phyloP scores from a whole-genome alignment of 2,797 vertebrate species.

The Molossus alvarezi region DNA sequence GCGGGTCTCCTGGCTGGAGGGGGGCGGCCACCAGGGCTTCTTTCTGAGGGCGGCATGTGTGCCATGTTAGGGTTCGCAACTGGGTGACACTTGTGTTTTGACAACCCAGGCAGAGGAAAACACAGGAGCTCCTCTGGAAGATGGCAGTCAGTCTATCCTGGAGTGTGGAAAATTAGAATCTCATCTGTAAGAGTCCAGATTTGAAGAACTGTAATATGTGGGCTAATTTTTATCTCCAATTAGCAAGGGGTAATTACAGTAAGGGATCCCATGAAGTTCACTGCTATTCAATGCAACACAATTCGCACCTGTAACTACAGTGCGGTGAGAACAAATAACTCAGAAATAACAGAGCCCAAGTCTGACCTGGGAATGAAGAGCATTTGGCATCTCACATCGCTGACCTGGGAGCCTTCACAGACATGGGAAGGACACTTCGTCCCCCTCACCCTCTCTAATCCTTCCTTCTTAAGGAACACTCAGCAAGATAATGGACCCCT shows the following conservation, averaged over 20 bases:
- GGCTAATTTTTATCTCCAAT: slow-evolving; percentile 20
- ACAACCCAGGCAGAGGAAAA: background rate
- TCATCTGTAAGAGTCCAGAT: slow-evolving; percentile 4
- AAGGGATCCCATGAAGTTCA: background rate
- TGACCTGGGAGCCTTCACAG: slow-evolving; percentile 71
- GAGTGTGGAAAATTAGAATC: slow-evolving; percentile 38
- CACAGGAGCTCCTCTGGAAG: slow-evolving; percentile 14
- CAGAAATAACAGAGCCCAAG: background rate
- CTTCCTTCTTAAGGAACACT: slow-evolving; percentile 95
- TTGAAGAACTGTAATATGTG: slow-evolving; percentile 1
- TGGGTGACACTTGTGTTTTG: background rate
- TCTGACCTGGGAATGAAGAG: slow-evolving; percentile 18
- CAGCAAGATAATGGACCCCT: slow-evolving; percentile 97
- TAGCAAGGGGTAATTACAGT: background rate
- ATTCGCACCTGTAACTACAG: background rate
- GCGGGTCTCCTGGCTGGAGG: background rate
- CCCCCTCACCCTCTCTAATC: slow-evolving; percentile 92
- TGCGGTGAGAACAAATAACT: background rate
- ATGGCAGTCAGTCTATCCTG: background rate
- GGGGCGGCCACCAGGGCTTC: too few relatives aligned
- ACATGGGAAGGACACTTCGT: slow-evolving; percentile 85
- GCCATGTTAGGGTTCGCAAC: background rate
- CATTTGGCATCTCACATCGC: slow-evolving; percentile 72
- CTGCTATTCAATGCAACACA: background rate
- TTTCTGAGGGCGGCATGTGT: background rate